Base-by-base conservation (phyloP, 2,797 vertebrate genomes). In the Anguilla megastoma region DNA sequence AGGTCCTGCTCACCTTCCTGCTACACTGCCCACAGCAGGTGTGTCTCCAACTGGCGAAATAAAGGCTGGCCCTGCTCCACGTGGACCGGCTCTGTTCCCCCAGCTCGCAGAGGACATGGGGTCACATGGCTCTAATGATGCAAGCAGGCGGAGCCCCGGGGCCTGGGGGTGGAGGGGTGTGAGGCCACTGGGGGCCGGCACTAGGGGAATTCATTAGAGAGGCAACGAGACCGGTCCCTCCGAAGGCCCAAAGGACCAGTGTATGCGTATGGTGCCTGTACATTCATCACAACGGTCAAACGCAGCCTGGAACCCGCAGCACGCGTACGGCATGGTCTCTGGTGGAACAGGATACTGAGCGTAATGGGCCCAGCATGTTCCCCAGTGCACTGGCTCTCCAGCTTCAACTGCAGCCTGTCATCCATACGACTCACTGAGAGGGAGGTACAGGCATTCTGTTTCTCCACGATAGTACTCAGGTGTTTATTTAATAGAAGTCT, bases 1-100 rank as follows among this genome's bases (percentile, higher is more conserved):
- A 89, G 79, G 89, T 86, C 89, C 79, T 84, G 76, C 74, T 89
- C 89, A 89, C 89, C 89, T 89, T 89, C 88, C 89, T 83, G 85
- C 87, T 86, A 86, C 33, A 30, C 76, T 88, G 87, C 84, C 41
- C 87, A 58, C 74, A 89, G 89, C 89, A 89, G 87, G 85, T 86
- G 87, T 52, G 76, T 88, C 87, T 84, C 84, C 63, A 86, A 84
- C 27, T 79, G 74, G 1, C 0, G 36, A 79, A 79, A 41, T 41
- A 80, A 48, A 80, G 41, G 24, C 30, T 8, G 33, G 14, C 76
- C 5, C 36, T 50, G 76, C 76, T 21, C 76, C 41, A 24, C 41
- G 4, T 50, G 76, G 41, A 24, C 41, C 45, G 41, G 76, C 76
- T 50, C 16, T 14, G 74, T 41, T 3, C 21, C 76, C 18, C 76